Percentiles rank a stretch among this genome's conserved stretches.
These are phyloP conservation scores for Drosophila ohnishii DNA, from an alignment of 1,140 invertebrate genomes.

Conservation along the genomic window DNA sequence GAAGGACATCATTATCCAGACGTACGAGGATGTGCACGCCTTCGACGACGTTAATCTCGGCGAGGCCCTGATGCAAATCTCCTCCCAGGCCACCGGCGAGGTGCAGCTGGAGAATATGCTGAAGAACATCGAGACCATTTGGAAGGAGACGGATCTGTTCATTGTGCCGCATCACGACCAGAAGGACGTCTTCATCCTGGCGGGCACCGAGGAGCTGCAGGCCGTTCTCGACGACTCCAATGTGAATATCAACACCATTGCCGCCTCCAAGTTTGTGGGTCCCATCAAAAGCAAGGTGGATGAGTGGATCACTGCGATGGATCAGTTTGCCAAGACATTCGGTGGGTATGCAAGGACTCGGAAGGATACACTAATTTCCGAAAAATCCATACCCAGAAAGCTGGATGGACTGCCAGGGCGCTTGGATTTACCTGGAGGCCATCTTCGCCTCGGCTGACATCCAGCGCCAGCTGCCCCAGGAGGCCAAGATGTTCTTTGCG, in stretches of 20 bases:
- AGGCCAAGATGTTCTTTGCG: constrained; percentile 91
- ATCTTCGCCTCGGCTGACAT: constrained; percentile 96
- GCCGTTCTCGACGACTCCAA: constrained; percentile 91
- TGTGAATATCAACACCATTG: constrained; percentile 93
- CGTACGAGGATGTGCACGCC: constrained; percentile 88
- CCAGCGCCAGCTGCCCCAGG: constrained; percentile 92
- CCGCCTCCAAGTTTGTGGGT: constrained; percentile 91
- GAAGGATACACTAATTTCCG: not conserved
- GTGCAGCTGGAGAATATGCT: constrained; percentile 90
- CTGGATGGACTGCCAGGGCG: constrained; percentile 92
- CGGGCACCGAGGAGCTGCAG: constrained; percentile 92
- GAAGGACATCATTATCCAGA: constrained; percentile 86
- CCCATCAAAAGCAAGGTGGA: constrained; percentile 92
- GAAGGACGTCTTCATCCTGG: constrained; percentile 92
- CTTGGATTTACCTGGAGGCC: constrained; percentile 93
- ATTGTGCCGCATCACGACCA: constrained; percentile 90
- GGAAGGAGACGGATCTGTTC: constrained; percentile 91
- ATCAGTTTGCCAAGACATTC: constrained; percentile 89
- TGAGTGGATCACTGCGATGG: constrained; percentile 90
- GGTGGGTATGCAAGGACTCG: constrained; percentile 83
- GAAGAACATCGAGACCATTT: constrained; percentile 92
- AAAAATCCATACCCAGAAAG: constrained; percentile 86
- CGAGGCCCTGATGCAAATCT: constrained; percentile 91
- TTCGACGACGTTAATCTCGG: constrained; percentile 85
- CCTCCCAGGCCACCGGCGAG: constrained; percentile 93